These are phyloP conservation scores for Anguilla obscura DNA, from an alignment of 2,797 vertebrate species.

Conservation along the genomic window DNA sequence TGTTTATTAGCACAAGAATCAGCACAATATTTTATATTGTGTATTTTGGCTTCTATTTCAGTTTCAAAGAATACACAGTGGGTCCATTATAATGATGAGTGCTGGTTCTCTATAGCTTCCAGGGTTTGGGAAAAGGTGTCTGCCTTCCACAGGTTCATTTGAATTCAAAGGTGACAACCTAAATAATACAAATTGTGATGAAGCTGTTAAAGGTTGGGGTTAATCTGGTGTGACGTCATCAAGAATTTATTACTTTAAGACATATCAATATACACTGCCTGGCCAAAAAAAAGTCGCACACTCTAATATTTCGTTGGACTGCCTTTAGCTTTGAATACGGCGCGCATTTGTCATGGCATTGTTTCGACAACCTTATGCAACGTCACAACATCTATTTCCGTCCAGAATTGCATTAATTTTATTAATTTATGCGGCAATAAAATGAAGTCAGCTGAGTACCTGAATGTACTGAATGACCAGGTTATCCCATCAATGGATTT, in stretches of 20 bases:
- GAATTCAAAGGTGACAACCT: neutral
- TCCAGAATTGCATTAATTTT: no score
- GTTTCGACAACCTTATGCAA: no score
- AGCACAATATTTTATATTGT: neutral
- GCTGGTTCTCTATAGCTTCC: neutral
- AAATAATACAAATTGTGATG: neutral
- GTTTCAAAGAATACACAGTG: neutral
- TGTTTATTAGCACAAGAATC: neutral
- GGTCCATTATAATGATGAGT: neutral
- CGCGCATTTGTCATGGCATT: no score
- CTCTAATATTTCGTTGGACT: no score
- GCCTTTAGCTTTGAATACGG: no score
- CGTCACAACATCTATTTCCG: no score
- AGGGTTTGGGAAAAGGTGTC: no score
- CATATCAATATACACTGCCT: neutral
- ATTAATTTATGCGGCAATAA: no score
- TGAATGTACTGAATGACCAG: no score
- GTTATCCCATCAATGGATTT: no score
- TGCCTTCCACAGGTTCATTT: neutral
- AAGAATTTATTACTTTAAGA: neutral
- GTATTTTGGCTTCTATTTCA: neutral
- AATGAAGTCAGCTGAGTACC: no score
- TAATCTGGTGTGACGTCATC: neutral
- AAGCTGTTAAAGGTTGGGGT: neutral
- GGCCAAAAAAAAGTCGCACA: no score